Conservation (phyloP, 2,888 invertebrate species). For the Meloe dianella region DNA sequence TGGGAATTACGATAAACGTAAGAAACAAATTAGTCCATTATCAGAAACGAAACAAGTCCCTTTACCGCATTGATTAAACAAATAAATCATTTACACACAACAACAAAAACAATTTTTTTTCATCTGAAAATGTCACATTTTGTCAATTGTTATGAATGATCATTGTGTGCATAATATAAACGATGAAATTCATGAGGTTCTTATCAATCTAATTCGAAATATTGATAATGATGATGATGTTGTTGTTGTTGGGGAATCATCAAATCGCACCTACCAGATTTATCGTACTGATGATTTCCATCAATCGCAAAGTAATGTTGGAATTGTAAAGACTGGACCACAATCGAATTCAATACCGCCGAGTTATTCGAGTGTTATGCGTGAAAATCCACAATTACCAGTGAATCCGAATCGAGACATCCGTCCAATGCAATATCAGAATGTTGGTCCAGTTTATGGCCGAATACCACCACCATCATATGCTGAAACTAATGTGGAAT, state of each 20-base stretch:
- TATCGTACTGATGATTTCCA: slow-evolving; percentile 17
- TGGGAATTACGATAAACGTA: slow-evolving; percentile 55
- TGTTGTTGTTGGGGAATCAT: not conserved
- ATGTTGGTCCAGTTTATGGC: slow-evolving; percentile 35
- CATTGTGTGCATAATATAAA: not conserved
- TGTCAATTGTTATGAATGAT: slow-evolving; percentile 4
- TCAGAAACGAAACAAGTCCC: slow-evolving; percentile 11
- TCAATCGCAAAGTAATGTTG: slow-evolving; percentile 22
- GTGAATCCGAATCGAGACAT: slow-evolving; percentile 21
- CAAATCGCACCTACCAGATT: slow-evolving; percentile 21
- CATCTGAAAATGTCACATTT: not conserved
- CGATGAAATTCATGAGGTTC: not conserved
- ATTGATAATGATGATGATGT: not conserved
- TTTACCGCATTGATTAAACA: not conserved
- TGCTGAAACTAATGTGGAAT: slow-evolving; percentile 45
- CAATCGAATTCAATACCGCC: slow-evolving; percentile 18
- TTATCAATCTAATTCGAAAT: not conserved
- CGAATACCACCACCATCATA: slow-evolving; percentile 48
- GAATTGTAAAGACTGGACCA: not conserved
- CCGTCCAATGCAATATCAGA: slow-evolving; percentile 20
- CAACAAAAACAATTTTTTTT: too few relatives aligned
- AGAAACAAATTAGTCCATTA: slow-evolving; percentile 15
- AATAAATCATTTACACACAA: not conserved
- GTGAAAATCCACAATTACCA: slow-evolving; percentile 16
- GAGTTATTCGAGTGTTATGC: slow-evolving; percentile 28